Evolutionary conservation across 2,113 vertebrate genomes (phyloP).

Genomic region (Stigmatopora argus): DNA sequence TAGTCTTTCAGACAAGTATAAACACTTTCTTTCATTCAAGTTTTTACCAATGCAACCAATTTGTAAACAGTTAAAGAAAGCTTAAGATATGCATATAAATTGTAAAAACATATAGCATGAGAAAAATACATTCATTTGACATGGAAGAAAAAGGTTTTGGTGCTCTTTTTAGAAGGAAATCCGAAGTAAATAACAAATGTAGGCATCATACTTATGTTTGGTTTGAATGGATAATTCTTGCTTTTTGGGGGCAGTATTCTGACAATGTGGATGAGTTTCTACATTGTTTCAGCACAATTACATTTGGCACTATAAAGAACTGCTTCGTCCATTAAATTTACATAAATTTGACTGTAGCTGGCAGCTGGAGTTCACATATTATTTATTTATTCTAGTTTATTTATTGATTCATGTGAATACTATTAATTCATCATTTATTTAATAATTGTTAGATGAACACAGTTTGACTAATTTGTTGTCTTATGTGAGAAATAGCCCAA

Average conservation of each 20-base stretch:
- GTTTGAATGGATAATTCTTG: neutral
- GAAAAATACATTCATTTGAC: neutral
- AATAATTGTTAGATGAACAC: slow-evolving; percentile 35
- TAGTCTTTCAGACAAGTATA: slow-evolving; percentile 1
- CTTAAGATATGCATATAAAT: slow-evolving; percentile 1
- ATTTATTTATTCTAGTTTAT: slow-evolving; percentile 64
- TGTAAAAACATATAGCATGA: slow-evolving; percentile 27
- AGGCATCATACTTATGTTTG: neutral
- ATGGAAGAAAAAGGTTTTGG: neutral
- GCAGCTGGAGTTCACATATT: slow-evolving; percentile 29
- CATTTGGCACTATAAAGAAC: slow-evolving; percentile 22
- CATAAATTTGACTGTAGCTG: slow-evolving; percentile 30
- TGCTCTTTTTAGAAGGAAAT: neutral
- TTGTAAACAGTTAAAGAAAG: slow-evolving; percentile 11
- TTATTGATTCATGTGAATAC: slow-evolving; percentile 58
- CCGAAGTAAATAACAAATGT: neutral
- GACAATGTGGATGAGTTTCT: slow-evolving; percentile 1
- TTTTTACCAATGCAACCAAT: slow-evolving; percentile 16
- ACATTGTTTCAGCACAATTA: neutral
- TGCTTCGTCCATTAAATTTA: slow-evolving; percentile 18
- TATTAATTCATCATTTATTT: slow-evolving; percentile 62
- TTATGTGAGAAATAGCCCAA: slow-evolving; percentile 34
- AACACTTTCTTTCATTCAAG: neutral
- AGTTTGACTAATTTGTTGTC: slow-evolving; percentile 31
- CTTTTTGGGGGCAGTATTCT: neutral